phyloP scores from a whole-genome alignment of 35 echinoderm and acorn worm genomes.

The Heliocidaris erythrogramma region DNA sequence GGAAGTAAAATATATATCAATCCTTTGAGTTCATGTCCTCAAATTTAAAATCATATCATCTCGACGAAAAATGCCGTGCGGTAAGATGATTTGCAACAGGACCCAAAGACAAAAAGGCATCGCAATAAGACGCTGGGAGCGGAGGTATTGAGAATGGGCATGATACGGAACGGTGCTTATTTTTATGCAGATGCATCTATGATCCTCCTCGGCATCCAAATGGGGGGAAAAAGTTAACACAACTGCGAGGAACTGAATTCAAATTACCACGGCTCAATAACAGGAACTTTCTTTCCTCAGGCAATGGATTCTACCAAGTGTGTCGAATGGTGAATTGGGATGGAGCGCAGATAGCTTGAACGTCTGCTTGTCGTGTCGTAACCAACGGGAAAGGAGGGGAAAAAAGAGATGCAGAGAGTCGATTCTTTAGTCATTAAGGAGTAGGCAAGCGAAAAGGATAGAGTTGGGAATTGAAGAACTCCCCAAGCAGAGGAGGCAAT shows the following conservation, averaged over 20 bases:
- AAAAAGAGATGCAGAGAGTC: background rate
- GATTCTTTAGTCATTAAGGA: constrained; percentile 45
- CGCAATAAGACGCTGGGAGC: background rate
- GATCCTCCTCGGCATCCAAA: background rate
- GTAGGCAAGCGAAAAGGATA: constrained; percentile 25
- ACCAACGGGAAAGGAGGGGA: background rate
- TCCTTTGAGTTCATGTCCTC: background rate
- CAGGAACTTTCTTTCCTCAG: constrained; percentile 23
- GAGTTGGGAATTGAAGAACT: constrained; percentile 26
- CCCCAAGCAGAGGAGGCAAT: constrained; percentile 15
- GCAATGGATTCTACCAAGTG: constrained; percentile 33
- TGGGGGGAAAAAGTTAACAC: constrained; percentile 44
- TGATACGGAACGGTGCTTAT: background rate
- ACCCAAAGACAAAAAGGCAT: background rate
- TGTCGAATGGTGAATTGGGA: background rate
- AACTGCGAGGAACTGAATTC: constrained; percentile 41
- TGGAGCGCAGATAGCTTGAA: background rate
- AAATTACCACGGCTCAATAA: constrained; percentile 42
- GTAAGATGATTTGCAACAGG: background rate
- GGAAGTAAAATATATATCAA: background rate
- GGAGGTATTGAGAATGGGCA: background rate
- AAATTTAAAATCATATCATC: background rate
- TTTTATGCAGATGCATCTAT: constrained; percentile 15
- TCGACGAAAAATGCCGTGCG: background rate
- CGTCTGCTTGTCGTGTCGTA: background rate